Evolutionary conservation across 2,797 vertebrate genomes (phyloP), one percentile per base, ranked within the genome.

Genomic region (Hybognathus amarus): DNA sequence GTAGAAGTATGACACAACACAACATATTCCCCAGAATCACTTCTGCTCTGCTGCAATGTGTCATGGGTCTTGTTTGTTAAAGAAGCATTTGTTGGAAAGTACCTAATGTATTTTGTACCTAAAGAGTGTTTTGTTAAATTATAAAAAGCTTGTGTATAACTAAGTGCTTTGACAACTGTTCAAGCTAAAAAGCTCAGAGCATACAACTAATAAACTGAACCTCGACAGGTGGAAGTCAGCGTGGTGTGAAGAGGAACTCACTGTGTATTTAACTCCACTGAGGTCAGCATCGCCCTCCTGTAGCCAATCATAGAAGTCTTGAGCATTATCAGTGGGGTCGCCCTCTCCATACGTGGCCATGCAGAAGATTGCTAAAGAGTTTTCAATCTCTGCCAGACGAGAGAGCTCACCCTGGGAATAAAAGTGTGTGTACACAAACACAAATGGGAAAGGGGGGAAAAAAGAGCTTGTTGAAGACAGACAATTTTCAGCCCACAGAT

Each of bases 261-360:
- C 98, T 3, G 98, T 97, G 59, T 91, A 99, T 27, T 95, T 97
- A 50, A 99, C 91, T 47, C 97, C 97, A 0, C 95, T 94, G 15
- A 99, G 92, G 87, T 97, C 92, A 3, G 93, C 83, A 0, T 97
- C 95, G 0, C 96, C 93, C 91, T 99, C 97, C 90, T 99, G 98
- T 75, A 99, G 93, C 96, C 97, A 98, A 90, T 99, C 98, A 0
- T 99, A 98, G 91, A 99, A 98, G 90, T 99, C 98, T 89, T 99
- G 98, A 73, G 98, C 97, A 0, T 99, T 99, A 88, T 99, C 98
- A 0, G 98, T 99, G 30, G 98, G 98, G 91, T 99, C 98, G 0
- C 98, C 98, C 86, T 99, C 98, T 0, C 98, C 98, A 0, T 99
- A 99, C 0, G 98, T 99, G 86, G 98, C 98, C 98, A 99, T 96